These are phyloP conservation scores for Euproctis similis DNA, from an alignment of 2,888 invertebrate genomes.

Conservation along the genomic window DNA sequence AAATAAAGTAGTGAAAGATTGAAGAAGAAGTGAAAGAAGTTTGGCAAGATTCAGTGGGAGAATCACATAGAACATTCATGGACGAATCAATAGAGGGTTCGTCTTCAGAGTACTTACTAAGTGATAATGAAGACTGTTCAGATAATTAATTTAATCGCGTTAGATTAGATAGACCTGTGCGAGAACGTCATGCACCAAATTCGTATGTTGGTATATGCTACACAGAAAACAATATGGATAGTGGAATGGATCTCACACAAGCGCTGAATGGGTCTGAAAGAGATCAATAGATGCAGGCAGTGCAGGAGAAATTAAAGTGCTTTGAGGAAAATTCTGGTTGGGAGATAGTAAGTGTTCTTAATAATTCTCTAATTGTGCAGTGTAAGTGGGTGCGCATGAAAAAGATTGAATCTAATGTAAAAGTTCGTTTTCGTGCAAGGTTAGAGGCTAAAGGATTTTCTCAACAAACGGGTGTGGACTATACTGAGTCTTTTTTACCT, in stretches of 20 bases:
- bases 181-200: too few species aligned
- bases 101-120: not conserved
- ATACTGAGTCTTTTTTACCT: not conserved
- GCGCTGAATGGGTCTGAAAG: not conserved
- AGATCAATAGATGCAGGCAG: too few species aligned
- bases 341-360: not conserved
- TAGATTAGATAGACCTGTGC: too few species aligned
- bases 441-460: not conserved
- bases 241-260: not conserved
- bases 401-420: not conserved
- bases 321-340: not conserved
- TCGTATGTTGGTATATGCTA: not conserved
- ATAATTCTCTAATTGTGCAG: not conserved
- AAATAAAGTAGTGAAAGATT: not conserved
- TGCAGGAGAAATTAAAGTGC: not conserved
- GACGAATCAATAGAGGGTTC: not conserved
- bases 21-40: not conserved
- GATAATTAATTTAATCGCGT: too few species aligned
- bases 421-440: not conserved
- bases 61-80: not conserved
- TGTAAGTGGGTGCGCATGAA: not conserved
- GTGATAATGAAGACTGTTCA: too few species aligned
- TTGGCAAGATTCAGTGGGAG: conserved; percentile 3
- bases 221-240: not conserved
- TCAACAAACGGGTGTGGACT: not conserved